Evolutionary conservation across 2,888 invertebrate genomes (phyloP).

Genomic region (Lamellibrachia satsuma): DNA sequence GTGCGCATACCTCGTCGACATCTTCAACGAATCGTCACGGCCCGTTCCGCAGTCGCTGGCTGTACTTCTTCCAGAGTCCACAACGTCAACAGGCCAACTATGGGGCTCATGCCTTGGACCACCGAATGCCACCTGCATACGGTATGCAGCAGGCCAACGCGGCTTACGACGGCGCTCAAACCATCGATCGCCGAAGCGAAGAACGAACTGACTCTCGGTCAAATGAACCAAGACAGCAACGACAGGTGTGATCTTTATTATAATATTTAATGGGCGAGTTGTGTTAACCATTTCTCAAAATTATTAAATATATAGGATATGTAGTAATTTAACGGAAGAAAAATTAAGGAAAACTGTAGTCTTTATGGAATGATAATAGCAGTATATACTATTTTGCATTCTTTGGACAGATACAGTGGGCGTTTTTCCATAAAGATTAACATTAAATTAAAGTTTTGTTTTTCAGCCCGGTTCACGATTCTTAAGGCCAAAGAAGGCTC

Average conservation of each 20-base stretch:
- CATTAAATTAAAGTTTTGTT: neutral
- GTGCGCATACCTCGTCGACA: neutral
- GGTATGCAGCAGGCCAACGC: neutral
- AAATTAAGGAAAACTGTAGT: too few relatives aligned
- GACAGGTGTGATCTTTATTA: too few relatives aligned
- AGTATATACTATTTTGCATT: neutral
- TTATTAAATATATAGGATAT: too few relatives aligned
- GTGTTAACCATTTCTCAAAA: too few relatives aligned
- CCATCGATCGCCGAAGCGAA: neutral
- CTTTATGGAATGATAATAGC: too few relatives aligned
- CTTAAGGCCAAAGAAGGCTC: neutral
- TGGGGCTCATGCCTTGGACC: neutral
- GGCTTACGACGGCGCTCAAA: neutral
- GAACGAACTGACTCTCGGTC: neutral
- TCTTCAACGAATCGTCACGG: neutral
- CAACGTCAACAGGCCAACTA: neutral
- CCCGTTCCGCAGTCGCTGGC: conserved; percentile 6
- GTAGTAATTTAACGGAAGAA: too few relatives aligned
- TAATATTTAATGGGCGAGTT: too few relatives aligned
- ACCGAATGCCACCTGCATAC: neutral
- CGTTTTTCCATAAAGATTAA: neutral
- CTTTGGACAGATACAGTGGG: neutral
- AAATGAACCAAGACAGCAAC: neutral
- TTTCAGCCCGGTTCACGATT: neutral
- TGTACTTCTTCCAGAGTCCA: neutral